Conservation (phyloP, 2,797 vertebrate species). For the Manis javanica region DNA sequence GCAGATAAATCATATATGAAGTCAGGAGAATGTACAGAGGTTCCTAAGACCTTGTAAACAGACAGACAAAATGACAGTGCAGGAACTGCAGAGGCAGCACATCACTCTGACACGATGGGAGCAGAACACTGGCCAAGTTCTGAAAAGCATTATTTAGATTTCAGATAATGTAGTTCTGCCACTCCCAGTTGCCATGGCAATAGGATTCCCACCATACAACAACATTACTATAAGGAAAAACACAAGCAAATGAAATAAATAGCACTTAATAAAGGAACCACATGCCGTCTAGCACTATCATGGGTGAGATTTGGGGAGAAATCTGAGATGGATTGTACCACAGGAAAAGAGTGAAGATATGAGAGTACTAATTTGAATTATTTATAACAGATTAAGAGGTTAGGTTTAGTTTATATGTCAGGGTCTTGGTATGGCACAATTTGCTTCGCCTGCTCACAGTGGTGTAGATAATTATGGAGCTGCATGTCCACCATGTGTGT, state of each 20-base stretch:
- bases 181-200: neutral
- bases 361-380: neutral
- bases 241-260: neutral
- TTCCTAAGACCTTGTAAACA: neutral
- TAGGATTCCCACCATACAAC: neutral
- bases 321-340: neutral
- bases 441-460: neutral
- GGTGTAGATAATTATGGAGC: neutral
- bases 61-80: neutral
- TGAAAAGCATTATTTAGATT: neutral
- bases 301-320: neutral
- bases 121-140: neutral
- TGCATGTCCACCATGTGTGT: neutral
- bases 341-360: neutral
- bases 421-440: neutral
- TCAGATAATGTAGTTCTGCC: neutral
- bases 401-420: neutral
- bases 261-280: neutral
- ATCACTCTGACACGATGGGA: neutral
- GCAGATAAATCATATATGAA: neutral
- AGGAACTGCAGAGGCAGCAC: neutral
- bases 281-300: neutral
- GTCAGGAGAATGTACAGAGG: neutral
- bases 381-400: neutral
- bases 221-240: neutral